Base-by-base conservation (phyloP, 2,113 vertebrate species). In the Forbesichthys papilliferus region DNA sequence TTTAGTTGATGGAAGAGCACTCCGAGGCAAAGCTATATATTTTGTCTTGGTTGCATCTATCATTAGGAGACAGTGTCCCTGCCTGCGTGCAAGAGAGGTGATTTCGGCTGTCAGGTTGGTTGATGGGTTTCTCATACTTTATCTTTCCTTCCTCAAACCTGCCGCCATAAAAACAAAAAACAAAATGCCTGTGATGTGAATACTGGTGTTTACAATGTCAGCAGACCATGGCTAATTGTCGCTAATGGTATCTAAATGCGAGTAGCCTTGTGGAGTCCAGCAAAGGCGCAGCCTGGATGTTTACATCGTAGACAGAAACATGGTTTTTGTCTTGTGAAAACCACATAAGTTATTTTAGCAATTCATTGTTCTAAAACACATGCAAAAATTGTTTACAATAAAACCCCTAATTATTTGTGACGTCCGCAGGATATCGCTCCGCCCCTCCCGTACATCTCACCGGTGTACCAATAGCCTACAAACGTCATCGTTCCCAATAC, bases 1-100 rank as follows among this genome's bases (percentile, higher is more conserved):
- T 66, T 48, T 75, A 12, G 16, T 59, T 77, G 64, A 68, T 67
- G 59, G 75, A 14, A 68, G 47, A 72, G 53, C 63, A 62, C 20
- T 11, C 1, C 54, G 74, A 53, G 54, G 54, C 48, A 47, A 78
- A 48, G 60, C 3, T 10, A 48, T 47, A 57, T 75, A 33, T 18
- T 57, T 71, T 54, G 42, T 42, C 36, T 42, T 42, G 36, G 13
- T 36, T 11, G 42, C 42, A 36, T 64, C 16, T 11, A 33, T 77
- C 66, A 75, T 69, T 65, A 71, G 33, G 51, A 64, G 61, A n/a
- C 36, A 42, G 36, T 11, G 52, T 57, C n/a, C 9, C 16, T 75
- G 75, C 42, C 69, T 64, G 69, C 48, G 57, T 64, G 77, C 59
- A 76, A 51, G n/a, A 82, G 33, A 61, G 9, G 9, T 1, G 5